Evolutionary conservation across 1,140 invertebrate genomes (phyloP).

Genomic region (Conus ventricosus): DNA sequence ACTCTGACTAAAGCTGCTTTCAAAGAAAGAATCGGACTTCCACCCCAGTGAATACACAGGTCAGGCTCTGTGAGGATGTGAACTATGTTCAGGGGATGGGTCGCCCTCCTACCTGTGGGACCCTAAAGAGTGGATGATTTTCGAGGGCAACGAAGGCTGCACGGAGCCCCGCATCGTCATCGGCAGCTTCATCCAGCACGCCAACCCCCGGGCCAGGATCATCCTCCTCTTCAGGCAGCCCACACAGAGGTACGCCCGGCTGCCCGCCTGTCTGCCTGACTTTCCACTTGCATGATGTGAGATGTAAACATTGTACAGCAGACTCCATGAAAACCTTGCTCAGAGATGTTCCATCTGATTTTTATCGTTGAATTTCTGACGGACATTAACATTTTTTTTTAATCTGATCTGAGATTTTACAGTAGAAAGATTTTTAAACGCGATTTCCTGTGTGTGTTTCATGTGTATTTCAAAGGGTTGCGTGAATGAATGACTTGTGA

Average conservation of each 20-base stretch:
- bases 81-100: constrained; percentile 22
- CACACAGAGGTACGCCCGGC: constrained; percentile 7
- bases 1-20: too few relatives aligned
- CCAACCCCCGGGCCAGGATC: constrained; percentile 19
- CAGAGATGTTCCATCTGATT: too few relatives aligned
- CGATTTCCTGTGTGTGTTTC: too few relatives aligned
- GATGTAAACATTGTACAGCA: not conserved
- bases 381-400: too few relatives aligned
- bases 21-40: too few relatives aligned
- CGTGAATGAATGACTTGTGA: too few relatives aligned
- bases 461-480: too few relatives aligned
- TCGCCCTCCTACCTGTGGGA: constrained; percentile 30
- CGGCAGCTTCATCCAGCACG: constrained; percentile 23
- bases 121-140: not conserved
- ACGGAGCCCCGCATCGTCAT: constrained; percentile 15
- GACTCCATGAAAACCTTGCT: too few relatives aligned
- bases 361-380: too few relatives aligned
- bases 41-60: too few relatives aligned
- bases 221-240: constrained; percentile 28
- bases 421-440: too few relatives aligned
- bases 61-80: not conserved
- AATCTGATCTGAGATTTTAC: too few relatives aligned
- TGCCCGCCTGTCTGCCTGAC: not conserved
- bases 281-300: not conserved
- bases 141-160: constrained; percentile 29